These are phyloP conservation scores for Acanthopagrus latus DNA, from an alignment of 2,797 vertebrate species.

Conservation along the genomic window DNA sequence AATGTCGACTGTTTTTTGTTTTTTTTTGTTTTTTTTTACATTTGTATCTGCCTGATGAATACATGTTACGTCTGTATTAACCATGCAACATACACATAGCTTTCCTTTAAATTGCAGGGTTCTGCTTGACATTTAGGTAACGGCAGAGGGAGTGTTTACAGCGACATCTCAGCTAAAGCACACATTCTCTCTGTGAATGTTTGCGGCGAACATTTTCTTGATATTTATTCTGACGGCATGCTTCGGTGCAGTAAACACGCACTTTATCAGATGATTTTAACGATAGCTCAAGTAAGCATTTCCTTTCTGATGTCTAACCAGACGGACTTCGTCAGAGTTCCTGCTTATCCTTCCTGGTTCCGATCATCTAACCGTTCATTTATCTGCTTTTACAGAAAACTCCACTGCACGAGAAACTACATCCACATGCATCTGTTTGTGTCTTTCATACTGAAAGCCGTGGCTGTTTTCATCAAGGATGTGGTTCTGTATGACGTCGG, in stretches of 20 bases:
- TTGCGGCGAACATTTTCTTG: slow-evolving; percentile 7
- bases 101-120: not conserved
- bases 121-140: slow-evolving; percentile 38
- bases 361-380: not conserved
- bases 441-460: slow-evolving; percentile 95
- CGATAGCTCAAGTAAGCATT: slow-evolving; percentile 17
- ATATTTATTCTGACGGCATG: not conserved
- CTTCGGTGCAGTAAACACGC: slow-evolving; percentile 1
- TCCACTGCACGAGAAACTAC: slow-evolving; percentile 96
- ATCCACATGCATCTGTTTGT: slow-evolving; percentile 97
- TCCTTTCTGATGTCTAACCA: slow-evolving; percentile 15
- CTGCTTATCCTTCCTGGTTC: not conserved
- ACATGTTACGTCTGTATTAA: slow-evolving; percentile 3
- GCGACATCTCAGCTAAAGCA: slow-evolving; percentile 9
- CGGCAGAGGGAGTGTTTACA: slow-evolving; percentile 24
- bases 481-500: slow-evolving; percentile 88
- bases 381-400: slow-evolving; percentile 86
- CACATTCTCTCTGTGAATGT: slow-evolving; percentile 25
- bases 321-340: not conserved
- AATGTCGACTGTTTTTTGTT: not conserved
- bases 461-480: slow-evolving; percentile 94
- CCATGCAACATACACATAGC: slow-evolving; percentile 8
- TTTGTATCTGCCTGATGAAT: slow-evolving; percentile 31
- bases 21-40: not conserved
- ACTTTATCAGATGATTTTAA: slow-evolving; percentile 1